Base-by-base conservation (phyloP, 2,113 vertebrate species). In the Solea senegalensis region DNA sequence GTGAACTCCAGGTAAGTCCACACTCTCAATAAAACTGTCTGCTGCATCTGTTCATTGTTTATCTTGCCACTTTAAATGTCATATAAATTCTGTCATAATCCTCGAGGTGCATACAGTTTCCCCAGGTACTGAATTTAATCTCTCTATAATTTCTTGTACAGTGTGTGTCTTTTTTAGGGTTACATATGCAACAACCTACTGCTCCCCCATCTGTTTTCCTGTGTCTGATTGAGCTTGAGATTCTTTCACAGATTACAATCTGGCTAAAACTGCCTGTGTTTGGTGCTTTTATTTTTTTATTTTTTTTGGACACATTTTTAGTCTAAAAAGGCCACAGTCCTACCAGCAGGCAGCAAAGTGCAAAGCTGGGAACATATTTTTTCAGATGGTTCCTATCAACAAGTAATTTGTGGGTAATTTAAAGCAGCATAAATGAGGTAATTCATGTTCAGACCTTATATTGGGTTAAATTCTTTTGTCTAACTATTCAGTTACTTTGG, bases 1-100 rank as follows among this genome's bases (percentile, higher is more conserved):
- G 98, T 58, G 98, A 99, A 77, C 94, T 99, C 46, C 98, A 99
- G 96, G 98, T 98, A 95, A 92, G 64, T 62, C 60, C 16, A 46
- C 10, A 53, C 39, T 65, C 48, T 21, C 21, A 21, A 12, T 21
- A 46, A 72, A 57, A 13, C 61, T 27, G 48, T 65, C 45, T 12
- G 34, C 34, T 48, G 11, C 50, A 34, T 28, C 28, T 65, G 44
- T 59, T 12, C 3, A 39, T 5, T 9, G 1, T 48, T 21, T 78
- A 1, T 54, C 12, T 52, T 51, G 27, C 59, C 5, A n/a, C n/a
- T n/a, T 34, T 27, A 51, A 11, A 52, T 52, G 51, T 39, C 40
- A 34, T 34, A 34, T 34, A 3, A 34, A 6, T 34, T 34, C 3
- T 50, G 53, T 26, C 4, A 2, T 66, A 0, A 0, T 44, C 43